Base-by-base conservation (phyloP, 2,113 vertebrate species). In the Nipponia nippon region DNA sequence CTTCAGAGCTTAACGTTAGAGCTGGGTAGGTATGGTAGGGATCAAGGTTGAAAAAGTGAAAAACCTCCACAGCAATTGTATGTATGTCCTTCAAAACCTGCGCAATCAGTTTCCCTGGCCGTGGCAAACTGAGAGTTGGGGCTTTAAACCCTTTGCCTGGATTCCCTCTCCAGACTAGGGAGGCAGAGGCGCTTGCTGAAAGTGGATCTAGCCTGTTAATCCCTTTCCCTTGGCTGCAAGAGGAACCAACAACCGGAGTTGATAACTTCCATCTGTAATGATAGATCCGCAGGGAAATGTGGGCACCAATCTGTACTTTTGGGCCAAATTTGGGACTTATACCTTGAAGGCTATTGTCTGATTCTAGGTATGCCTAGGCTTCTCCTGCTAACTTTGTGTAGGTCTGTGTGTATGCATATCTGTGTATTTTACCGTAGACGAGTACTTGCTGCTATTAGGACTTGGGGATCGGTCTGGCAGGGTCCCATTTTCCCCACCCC, bases 381-480 rank as follows among this genome's bases (percentile, higher is more conserved):
- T 85, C 26, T 69, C 29, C 16, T 53, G 18, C n/a, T 67, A 55
- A 30, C 20, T 66, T 69, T 73, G 32, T 34, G 16, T 56, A n/a
- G 32, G 53, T 32, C 47, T 88, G 0, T 3, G 2, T 16, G 15
- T 32, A 36, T 0, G 1, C 2, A 0, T 27, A 22, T 12, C 25
- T 71, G 18, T 84, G 32, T 75, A 13, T 53, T 26, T 59, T 82
- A 36, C 13, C 23, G 44, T 36, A 55, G 46, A 46, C 0, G 9
- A 58, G 18, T 32, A 50, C 38, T 86, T 83, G 47, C 26, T 72
- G 29, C 13, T 87, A 1, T 66, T 52, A 25, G 16, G 63, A 40
- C 63, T 44, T 87, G 19, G 30, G 16, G 13, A 16, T 3, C 62
- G 49, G 7, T 40, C 42, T 58, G 16, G 13, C 42, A 42, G 53